A percentile compares a stretch with the other conserved stretches of the same genome.
Conservation (phyloP, 2,888 invertebrate species). For the Apodemia mormo region DNA sequence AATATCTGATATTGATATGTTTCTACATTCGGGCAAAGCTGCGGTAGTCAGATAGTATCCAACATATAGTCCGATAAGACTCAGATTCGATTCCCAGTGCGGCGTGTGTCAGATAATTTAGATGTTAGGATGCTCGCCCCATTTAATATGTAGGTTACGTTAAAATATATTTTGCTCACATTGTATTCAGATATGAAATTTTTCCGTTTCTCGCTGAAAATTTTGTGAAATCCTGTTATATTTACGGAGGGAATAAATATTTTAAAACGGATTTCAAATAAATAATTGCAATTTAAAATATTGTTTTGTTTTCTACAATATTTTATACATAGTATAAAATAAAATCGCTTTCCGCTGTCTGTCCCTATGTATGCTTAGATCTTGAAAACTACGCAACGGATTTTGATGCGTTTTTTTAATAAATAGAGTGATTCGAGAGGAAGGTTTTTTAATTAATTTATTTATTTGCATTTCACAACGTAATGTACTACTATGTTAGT, state of each 20-base stretch:
- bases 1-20: too few relatives aligned
- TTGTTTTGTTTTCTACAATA: neutral
- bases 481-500: too few relatives aligned
- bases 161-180: conserved; percentile 11
- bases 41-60: too few relatives aligned
- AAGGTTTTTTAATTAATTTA: too few relatives aligned
- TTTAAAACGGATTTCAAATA: conserved; percentile 2
- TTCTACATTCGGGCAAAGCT: too few relatives aligned
- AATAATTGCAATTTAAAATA: neutral
- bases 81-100: neutral
- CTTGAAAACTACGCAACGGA: too few relatives aligned
- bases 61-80: too few relatives aligned
- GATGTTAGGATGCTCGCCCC: neutral
- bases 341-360: too few relatives aligned
- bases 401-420: too few relatives aligned
- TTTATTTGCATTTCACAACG: too few relatives aligned
- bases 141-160: conserved; percentile 13
- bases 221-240: conserved; percentile 4
- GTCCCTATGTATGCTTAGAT: too few relatives aligned
- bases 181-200: conserved; percentile 13
- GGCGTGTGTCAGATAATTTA: neutral
- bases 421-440: too few relatives aligned
- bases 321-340: neutral
- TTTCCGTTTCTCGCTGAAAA: conserved; percentile 11
- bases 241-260: conserved; percentile 1